Percentiles rank a stretch among this genome's conserved stretches.
phyloP scores from a whole-genome alignment of 2,888 invertebrate species.

The Leptogaster cylindrica region DNA sequence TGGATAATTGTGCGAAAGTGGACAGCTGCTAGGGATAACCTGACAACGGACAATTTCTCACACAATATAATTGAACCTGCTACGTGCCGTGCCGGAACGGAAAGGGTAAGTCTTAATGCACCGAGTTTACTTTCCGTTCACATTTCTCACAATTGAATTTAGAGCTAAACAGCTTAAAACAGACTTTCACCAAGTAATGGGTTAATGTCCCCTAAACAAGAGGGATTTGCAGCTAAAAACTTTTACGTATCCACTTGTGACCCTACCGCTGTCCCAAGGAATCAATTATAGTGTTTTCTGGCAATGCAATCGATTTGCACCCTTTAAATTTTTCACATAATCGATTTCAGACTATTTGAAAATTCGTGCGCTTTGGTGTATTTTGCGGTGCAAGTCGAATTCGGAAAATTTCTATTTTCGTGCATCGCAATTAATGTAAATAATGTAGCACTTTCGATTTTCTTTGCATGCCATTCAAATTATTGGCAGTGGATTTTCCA shows the following conservation, averaged over 20 bases:
- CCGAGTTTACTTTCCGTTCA: conserved; percentile 10
- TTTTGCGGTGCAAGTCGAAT: too few species aligned
- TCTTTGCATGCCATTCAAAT: too few species aligned
- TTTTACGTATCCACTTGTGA: background rate
- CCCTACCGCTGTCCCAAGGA: too few species aligned
- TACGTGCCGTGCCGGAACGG: background rate
- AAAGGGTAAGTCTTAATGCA: conserved; percentile 13
- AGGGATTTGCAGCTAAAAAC: conserved; percentile 17
- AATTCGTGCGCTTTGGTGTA: too few species aligned
- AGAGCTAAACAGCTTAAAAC: conserved; percentile 31
- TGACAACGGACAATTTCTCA: conserved; percentile 25
- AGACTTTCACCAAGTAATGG: conserved; percentile 23
- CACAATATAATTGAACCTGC: background rate
- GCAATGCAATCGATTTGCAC: background rate
- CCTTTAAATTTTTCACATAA: background rate
- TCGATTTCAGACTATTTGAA: too few species aligned
- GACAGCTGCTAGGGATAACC: conserved; percentile 22
- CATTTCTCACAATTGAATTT: conserved; percentile 26
- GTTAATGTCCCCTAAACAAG: conserved; percentile 33
- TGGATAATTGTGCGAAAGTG: conserved; percentile 44
- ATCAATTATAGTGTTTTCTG: background rate
- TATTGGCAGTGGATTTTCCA: too few species aligned
- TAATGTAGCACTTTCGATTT: too few species aligned
- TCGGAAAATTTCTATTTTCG: too few species aligned
- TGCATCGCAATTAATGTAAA: too few species aligned